Conservation (phyloP, 1,140 invertebrate species). For the Ceratina australensis region DNA sequence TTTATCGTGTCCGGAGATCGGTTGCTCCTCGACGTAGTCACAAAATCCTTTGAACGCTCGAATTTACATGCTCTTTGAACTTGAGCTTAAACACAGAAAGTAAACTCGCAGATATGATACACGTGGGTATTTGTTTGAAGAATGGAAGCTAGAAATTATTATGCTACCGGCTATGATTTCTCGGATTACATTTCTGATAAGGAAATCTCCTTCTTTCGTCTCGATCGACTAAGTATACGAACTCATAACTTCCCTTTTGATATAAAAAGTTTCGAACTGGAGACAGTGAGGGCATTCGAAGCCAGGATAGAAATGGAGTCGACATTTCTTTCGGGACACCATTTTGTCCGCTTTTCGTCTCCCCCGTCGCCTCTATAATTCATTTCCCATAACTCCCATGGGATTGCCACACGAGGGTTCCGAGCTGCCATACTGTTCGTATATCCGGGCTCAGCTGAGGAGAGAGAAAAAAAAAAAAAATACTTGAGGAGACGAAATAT, state of each 20-base stretch:
- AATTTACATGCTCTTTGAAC: neutral
- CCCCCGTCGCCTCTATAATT: conserved; percentile 70
- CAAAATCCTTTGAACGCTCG: neutral
- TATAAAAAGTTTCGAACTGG: conserved; percentile 9
- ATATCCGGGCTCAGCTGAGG: neutral
- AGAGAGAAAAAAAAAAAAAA: neutral
- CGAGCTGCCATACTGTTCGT: conserved; percentile 27
- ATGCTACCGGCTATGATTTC: neutral
- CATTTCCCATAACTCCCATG: conserved; percentile 66
- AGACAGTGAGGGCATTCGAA: conserved; percentile 30
- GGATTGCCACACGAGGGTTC: conserved; percentile 61
- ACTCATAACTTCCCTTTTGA: neutral
- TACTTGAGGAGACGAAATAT: neutral
- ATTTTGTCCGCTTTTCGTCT: conserved; percentile 67
- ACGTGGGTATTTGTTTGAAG: neutral
- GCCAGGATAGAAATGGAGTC: conserved; percentile 39
- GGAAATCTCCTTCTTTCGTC: neutral
- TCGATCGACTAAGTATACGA: neutral
- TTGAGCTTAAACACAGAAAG: neutral
- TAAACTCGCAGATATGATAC: neutral
- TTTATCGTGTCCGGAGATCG: neutral
- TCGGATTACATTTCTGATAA: too few relatives aligned
- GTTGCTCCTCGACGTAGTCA: neutral
- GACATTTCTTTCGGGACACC: conserved; percentile 63
- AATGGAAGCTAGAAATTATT: too few relatives aligned